These are phyloP conservation scores for Ophraella communa DNA, from an alignment of 2,888 invertebrate species.

Conservation along the genomic window DNA sequence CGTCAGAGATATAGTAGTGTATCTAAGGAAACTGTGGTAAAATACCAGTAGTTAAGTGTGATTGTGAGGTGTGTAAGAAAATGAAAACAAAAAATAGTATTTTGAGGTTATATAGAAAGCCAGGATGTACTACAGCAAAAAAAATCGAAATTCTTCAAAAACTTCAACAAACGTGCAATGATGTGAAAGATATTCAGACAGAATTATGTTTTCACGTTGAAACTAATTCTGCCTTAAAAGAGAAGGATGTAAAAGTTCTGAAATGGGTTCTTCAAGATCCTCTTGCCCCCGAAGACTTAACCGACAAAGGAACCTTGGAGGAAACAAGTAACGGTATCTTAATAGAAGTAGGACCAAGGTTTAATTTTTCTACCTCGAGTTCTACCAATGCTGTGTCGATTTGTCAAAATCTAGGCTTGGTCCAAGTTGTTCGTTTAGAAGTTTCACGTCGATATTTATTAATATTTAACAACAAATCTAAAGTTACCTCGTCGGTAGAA, in stretches of 20 bases:
- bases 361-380: constrained; percentile 94
- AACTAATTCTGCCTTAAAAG: constrained; percentile 63
- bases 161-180: constrained; percentile 60
- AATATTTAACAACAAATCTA: constrained; percentile 58
- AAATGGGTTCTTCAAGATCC: constrained; percentile 82
- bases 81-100: constrained; percentile 48
- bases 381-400: constrained; percentile 97
- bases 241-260: constrained; percentile 69
- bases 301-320: constrained; percentile 62
- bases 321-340: constrained; percentile 60
- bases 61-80: constrained; percentile 11
- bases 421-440: constrained; percentile 81
- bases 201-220: constrained; percentile 87
- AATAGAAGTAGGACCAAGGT: constrained; percentile 90
- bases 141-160: constrained; percentile 66
- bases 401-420: constrained; percentile 82
- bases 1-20: not conserved
- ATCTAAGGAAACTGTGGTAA: not conserved
- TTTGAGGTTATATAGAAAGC: constrained; percentile 68
- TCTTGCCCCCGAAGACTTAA: constrained; percentile 67
- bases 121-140: constrained; percentile 68
- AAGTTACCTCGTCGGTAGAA: constrained; percentile 57
- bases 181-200: constrained; percentile 66
- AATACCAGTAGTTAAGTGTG: constrained; percentile 4
- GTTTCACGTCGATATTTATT: constrained; percentile 79